Percentiles rank a stretch among this genome's conserved stretches.
These are phyloP conservation scores for Cyanoramphus novaezelandiae DNA, from an alignment of 2,113 vertebrate species.

Conservation along the genomic window DNA sequence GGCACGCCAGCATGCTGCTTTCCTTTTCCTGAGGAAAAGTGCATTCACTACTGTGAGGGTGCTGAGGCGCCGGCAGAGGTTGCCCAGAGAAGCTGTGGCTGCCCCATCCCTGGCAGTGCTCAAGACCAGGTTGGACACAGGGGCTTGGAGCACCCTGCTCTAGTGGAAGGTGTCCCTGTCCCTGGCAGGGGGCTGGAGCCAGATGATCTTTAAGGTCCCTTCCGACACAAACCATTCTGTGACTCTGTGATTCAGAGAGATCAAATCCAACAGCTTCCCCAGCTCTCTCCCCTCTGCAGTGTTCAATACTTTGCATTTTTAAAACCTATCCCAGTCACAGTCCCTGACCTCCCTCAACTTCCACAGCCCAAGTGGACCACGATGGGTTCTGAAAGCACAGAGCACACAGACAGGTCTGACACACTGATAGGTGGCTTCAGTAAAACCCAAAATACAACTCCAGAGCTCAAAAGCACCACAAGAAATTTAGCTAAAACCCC, in stretches of 20 bases:
- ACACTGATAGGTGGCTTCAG: neutral
- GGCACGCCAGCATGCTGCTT: fast-evolving
- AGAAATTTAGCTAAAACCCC: neutral
- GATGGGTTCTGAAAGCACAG: neutral
- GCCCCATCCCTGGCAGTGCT: neutral
- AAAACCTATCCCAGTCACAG: neutral
- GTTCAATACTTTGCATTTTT: neutral
- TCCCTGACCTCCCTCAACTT: neutral
- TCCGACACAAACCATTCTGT: neutral
- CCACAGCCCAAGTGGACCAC: neutral
- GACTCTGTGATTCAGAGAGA: neutral
- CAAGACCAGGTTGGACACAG: neutral
- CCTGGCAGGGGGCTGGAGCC: neutral
- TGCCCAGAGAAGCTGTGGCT: neutral
- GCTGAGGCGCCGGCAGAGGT: neutral
- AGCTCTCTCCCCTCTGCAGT: neutral
- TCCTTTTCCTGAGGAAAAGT: neutral
- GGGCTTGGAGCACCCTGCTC: neutral
- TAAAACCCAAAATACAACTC: neutral
- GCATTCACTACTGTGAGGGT: neutral
- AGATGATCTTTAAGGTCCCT: neutral
- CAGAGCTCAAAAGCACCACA: neutral
- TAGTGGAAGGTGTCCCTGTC: neutral
- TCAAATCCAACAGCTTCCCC: neutral
- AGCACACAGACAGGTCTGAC: neutral